Conservation (phyloP, 35 echinoderm and acorn worm genomes). For the Ophioderma brevispina region DNA sequence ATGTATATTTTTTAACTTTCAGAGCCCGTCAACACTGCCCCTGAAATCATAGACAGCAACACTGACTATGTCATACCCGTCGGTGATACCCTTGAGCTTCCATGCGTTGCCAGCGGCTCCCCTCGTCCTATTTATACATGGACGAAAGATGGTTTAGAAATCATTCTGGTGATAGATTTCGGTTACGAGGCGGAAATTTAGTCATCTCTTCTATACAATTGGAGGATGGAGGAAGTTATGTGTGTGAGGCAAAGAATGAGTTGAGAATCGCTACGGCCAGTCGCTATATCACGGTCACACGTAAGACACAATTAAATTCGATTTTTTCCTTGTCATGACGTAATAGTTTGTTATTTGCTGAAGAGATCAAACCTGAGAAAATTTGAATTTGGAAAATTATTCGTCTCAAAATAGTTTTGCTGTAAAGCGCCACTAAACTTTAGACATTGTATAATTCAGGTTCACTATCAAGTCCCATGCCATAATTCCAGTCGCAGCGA, state of each 20-base stretch:
- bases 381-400: no score
- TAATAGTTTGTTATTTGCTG: no score
- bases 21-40: constrained; percentile 61
- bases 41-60: constrained; percentile 64
- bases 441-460: no score
- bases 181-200: constrained; percentile 85
- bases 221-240: constrained; percentile 76
- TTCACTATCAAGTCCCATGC: no score
- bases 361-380: no score
- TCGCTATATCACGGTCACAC: constrained; percentile 63
- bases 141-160: constrained; percentile 52
- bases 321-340: no score
- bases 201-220: constrained; percentile 54
- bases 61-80: constrained; percentile 41
- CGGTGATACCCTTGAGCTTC: constrained; percentile 77
- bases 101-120: constrained; percentile 83
- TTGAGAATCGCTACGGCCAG: constrained; percentile 30
- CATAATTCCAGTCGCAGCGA: no score
- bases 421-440: no score
- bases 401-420: no score
- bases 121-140: constrained; percentile 71
- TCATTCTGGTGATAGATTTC: constrained; percentile 34
- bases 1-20: constrained; percentile 18
- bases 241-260: constrained; percentile 77
- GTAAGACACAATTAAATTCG: no score